Evolutionary conservation across 2,113 vertebrate genomes (phyloP).

Genomic region (Silurus asotus): DNA sequence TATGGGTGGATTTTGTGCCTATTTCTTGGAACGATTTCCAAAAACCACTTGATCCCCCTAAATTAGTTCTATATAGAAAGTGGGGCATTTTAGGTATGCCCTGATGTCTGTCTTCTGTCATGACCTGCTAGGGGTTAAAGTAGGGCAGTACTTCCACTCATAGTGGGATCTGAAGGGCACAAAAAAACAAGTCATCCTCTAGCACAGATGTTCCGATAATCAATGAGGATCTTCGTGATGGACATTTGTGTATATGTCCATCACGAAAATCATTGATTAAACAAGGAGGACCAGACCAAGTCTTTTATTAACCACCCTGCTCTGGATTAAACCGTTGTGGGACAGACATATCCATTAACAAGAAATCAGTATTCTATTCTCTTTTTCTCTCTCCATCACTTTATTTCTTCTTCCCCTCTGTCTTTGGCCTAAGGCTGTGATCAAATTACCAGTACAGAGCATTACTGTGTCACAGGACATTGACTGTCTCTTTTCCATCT

Average conservation of each 20-base stretch:
- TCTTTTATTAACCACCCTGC: conserved; percentile 22
- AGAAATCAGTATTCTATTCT: neutral
- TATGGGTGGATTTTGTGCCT: neutral
- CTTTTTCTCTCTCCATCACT: neutral
- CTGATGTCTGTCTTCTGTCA: conserved; percentile 28
- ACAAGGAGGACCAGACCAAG: conserved; percentile 47
- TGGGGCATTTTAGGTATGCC: conserved; percentile 61
- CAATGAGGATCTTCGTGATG: no score
- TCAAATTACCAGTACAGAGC: conserved; percentile 29
- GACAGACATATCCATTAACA: neutral
- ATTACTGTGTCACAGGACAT: conserved; percentile 56
- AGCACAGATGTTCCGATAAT: no score
- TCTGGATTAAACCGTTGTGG: neutral
- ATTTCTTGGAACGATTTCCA: conserved; percentile 10
- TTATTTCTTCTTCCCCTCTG: conserved; percentile 1
- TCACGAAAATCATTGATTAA: conserved; percentile 66
- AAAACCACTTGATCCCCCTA: conserved; percentile 11
- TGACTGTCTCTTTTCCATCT: conserved; percentile 51
- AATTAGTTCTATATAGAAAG: conserved; percentile 63
- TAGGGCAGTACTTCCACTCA: conserved; percentile 67
- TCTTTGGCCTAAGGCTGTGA: neutral
- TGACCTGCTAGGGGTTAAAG: conserved; percentile 36
- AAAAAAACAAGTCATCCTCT: conserved; percentile 49
- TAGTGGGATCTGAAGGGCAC: conserved; percentile 60
- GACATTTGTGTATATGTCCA: conserved; percentile 17